Evolutionary conservation across 2,113 vertebrate genomes (phyloP).

Genomic region (Dipodomys spectabilis): DNA sequence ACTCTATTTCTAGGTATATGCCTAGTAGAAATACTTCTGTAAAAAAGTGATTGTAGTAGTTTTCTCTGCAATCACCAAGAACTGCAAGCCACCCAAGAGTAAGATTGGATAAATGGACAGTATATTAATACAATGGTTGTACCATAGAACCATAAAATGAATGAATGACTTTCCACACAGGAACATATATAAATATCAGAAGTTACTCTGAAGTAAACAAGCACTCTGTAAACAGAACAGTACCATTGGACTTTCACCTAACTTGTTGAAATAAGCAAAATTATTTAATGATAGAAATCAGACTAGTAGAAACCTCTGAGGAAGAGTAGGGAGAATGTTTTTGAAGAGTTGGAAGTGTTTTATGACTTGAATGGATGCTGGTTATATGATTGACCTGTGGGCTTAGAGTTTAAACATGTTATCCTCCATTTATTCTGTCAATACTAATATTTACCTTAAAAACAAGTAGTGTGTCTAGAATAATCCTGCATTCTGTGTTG

Average conservation of each 20-base stretch:
- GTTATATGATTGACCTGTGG: neutral
- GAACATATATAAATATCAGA: neutral
- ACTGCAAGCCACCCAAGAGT: neutral
- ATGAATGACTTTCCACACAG: neutral
- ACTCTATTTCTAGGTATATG: neutral
- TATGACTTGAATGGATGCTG: neutral
- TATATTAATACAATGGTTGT: neutral
- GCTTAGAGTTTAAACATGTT: neutral
- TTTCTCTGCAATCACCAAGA: conserved; percentile 6
- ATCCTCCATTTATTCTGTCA: neutral
- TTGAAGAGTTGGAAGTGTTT: neutral
- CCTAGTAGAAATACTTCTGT: neutral
- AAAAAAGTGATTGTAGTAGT: neutral
- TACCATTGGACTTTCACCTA: neutral
- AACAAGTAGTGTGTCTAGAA: neutral
- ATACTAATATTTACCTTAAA: neutral
- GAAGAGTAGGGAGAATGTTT: neutral
- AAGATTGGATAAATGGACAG: neutral
- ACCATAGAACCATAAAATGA: neutral
- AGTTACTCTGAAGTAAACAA: conserved; percentile 36
- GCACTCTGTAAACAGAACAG: neutral
- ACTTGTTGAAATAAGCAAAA: conserved; percentile 3
- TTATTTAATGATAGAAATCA: neutral
- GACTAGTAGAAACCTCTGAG: neutral
- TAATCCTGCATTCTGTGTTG: neutral